Percentiles rank a stretch among this genome's conserved stretches.
These are phyloP conservation scores for Chouioia cunea DNA, from an alignment of 2,888 invertebrate species.

Conservation along the genomic window DNA sequence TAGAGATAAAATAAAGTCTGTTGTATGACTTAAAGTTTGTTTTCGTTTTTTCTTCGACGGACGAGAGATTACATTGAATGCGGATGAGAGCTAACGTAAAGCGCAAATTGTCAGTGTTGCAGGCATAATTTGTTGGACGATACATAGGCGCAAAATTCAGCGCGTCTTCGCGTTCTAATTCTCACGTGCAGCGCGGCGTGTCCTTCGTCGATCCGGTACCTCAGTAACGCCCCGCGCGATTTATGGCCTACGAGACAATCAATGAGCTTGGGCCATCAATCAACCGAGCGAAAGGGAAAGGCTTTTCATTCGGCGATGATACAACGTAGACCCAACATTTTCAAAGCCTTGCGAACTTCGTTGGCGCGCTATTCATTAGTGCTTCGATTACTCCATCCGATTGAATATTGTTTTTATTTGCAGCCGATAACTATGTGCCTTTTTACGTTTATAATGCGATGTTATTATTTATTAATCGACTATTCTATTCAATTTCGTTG, in stretches of 20 bases:
- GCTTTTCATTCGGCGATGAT: conserved; percentile 27
- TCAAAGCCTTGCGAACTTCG: neutral
- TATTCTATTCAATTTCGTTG: neutral
- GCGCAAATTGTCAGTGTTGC: neutral
- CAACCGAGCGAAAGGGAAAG: conserved; percentile 37
- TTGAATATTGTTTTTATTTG: conserved; percentile 44
- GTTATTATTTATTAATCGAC: conserved; percentile 36
- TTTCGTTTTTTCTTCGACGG: too few species aligned
- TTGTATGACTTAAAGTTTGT: too few species aligned
- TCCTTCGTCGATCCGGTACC: conserved; percentile 39
- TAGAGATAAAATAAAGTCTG: too few species aligned
- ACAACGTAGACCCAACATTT: conserved; percentile 21
- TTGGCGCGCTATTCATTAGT: conserved; percentile 15
- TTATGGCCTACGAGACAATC: conserved; percentile 44
- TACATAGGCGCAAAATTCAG: neutral
- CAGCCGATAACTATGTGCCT: conserved; percentile 1
- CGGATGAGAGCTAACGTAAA: neutral
- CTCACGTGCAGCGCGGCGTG: conserved; percentile 39
- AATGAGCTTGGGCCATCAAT: conserved; percentile 42
- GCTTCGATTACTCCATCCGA: conserved; percentile 33
- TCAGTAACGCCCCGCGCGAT: conserved; percentile 29
- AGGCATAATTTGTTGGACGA: conserved; percentile 22
- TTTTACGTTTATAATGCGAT: conserved; percentile 6
- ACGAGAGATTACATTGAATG: too few species aligned
- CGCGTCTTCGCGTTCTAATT: conserved; percentile 39